Evolutionary conservation across 2,888 invertebrate genomes (phyloP).

Genomic region (Phaonia tiefii): DNA sequence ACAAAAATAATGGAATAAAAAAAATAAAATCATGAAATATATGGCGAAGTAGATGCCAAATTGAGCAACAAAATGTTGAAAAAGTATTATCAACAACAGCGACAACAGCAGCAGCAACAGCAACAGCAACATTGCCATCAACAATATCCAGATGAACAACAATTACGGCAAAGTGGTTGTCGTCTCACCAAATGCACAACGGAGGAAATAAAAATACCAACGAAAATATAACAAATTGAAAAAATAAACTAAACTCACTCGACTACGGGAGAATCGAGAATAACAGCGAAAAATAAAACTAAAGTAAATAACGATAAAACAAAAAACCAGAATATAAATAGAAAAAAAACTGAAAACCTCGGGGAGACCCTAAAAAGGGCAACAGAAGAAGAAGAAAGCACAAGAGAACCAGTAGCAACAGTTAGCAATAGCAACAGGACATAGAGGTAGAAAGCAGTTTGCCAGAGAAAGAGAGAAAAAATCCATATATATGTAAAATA

Average conservation of each 20-base stretch:
- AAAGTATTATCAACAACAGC: background rate
- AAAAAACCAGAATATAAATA: background rate
- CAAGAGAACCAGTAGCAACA: background rate
- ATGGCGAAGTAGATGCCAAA: background rate
- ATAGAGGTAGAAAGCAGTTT: background rate
- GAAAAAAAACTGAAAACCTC: background rate
- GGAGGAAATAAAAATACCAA: conserved; percentile 11
- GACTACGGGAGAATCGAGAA: background rate
- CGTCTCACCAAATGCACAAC: background rate
- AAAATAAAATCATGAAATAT: background rate
- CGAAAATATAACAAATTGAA: conserved; percentile 38
- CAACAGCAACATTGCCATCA: conserved; percentile 3
- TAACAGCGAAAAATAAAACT: background rate
- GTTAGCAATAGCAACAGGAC: background rate
- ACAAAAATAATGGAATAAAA: background rate
- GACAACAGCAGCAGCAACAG: background rate
- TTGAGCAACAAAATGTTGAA: background rate
- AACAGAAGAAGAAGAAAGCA: background rate
- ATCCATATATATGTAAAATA: no score
- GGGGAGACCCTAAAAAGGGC: background rate
- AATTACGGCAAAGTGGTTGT: conserved; percentile 19
- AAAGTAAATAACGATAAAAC: background rate
- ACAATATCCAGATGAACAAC: conserved; percentile 24
- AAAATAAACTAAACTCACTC: conserved; percentile 37
- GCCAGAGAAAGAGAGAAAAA: background rate